These are phyloP conservation scores for Stegastes partitus DNA, from an alignment of 2,113 vertebrate species.

Conservation along the genomic window DNA sequence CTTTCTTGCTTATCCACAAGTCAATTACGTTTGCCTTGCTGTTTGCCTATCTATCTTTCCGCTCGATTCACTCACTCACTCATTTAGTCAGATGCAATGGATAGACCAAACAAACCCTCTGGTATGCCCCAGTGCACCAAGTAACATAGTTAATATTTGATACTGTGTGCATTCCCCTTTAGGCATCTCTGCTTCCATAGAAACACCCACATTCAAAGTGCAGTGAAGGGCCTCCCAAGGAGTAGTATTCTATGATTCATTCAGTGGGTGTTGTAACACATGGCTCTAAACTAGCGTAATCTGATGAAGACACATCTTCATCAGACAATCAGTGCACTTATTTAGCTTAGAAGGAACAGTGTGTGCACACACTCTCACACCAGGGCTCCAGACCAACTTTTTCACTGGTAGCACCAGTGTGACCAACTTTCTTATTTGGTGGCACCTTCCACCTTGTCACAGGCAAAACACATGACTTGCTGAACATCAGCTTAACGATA, in stretches of 20 bases:
- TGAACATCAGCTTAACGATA: no score
- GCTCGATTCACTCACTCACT: constrained; percentile 21
- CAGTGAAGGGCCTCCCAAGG: neutral
- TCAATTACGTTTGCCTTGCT: neutral
- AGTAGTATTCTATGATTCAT: constrained; percentile 33
- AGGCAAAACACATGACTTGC: no score
- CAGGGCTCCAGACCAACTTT: no score
- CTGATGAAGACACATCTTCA: constrained; percentile 1
- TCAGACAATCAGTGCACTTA: constrained; percentile 3
- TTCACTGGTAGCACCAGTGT: no score
- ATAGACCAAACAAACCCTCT: constrained; percentile 50
- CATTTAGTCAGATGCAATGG: constrained; percentile 32
- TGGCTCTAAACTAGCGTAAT: neutral
- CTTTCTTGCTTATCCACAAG: neutral
- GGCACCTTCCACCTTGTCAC: no score
- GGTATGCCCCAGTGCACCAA: constrained; percentile 12
- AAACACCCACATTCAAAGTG: constrained; percentile 1
- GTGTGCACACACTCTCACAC: no score
- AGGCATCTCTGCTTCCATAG: constrained; percentile 7
- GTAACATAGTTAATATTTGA: constrained; percentile 53
- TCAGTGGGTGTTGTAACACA: constrained; percentile 20
- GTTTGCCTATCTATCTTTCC: constrained; percentile 7
- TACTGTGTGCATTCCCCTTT: constrained; percentile 17
- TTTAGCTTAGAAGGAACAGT: no score
- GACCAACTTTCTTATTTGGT: no score